These are phyloP conservation scores for Cephus pygmeus DNA, from an alignment of 2,888 invertebrate genomes.

Conservation along the genomic window DNA sequence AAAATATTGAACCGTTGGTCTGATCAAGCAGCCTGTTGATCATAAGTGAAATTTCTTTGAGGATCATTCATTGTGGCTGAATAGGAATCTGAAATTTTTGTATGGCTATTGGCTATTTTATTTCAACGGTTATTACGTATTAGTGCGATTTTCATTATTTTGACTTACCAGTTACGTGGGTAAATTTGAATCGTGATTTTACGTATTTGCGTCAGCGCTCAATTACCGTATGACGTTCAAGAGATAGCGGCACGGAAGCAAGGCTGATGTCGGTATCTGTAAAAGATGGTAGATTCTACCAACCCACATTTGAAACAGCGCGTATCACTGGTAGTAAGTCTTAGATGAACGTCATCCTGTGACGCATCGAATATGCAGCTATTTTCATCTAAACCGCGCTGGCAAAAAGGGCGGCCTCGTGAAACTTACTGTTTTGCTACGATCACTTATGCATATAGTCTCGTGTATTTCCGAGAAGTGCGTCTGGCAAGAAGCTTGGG, in stretches of 20 bases:
- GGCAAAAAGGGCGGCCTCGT: conserved; percentile 11
- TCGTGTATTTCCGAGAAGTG: not conserved
- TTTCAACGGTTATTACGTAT: not conserved
- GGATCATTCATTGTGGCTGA: not conserved
- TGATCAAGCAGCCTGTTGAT: too few species aligned
- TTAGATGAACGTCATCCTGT: conserved; percentile 24
- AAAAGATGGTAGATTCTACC: conserved; percentile 13
- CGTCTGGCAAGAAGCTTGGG: not conserved
- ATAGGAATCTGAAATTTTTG: not conserved
- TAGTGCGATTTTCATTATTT: not conserved
- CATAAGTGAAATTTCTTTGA: not conserved
- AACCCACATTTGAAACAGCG: conserved; percentile 32
- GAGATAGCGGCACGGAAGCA: conserved; percentile 47
- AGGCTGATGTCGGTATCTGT: conserved; percentile 19
- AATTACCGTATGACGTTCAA: conserved; percentile 10
- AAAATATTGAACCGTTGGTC: not conserved
- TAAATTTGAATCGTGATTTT: conserved; percentile 13
- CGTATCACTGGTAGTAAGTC: conserved; percentile 12
- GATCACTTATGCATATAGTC: not conserved
- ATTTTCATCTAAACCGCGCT: conserved; percentile 38
- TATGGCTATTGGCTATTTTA: not conserved
- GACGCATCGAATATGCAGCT: conserved; percentile 41
- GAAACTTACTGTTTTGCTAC: conserved; percentile 2
- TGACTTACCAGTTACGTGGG: not conserved
- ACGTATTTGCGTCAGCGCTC: conserved; percentile 26